Evolutionary conservation across 2,888 invertebrate species (phyloP).

Genomic region (Emmelina monodactyla): DNA sequence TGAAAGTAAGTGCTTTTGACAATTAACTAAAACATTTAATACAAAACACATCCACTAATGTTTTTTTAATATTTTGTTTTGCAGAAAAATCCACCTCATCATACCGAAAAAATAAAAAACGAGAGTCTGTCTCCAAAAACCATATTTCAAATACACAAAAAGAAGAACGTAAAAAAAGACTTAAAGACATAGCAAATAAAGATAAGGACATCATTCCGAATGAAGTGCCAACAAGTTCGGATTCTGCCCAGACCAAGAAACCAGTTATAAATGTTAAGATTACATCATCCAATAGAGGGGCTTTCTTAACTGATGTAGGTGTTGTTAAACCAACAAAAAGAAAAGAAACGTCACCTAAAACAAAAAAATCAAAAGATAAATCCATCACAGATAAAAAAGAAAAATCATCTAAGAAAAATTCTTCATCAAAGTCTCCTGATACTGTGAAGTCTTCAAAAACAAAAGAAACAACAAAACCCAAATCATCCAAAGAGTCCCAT

Average conservation of each 20-base stretch:
- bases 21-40: background rate
- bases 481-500: background rate
- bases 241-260: constrained; percentile 21
- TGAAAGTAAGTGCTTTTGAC: constrained; percentile 25
- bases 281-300: constrained; percentile 60
- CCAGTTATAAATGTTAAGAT: constrained; percentile 49
- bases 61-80: constrained; percentile 15
- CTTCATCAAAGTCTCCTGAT: background rate
- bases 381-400: constrained; percentile 7
- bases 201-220: constrained; percentile 24
- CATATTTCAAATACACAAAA: constrained; percentile 34
- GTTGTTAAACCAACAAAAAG: constrained; percentile 29
- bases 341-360: constrained; percentile 21
- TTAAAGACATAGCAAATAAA: constrained; percentile 56
- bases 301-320: constrained; percentile 51
- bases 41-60: background rate
- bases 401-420: constrained; percentile 1
- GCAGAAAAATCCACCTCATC: constrained; percentile 27
- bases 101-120: constrained; percentile 23
- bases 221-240: constrained; percentile 20
- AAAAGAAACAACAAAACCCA: constrained; percentile 9
- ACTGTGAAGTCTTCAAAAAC: constrained; percentile 17
- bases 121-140: constrained; percentile 23
- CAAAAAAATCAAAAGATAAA: constrained; percentile 16
- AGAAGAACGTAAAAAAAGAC: constrained; percentile 53